A percentile compares a stretch with the other conserved stretches of the same genome.
Evolutionary conservation across 2,113 vertebrate genomes (phyloP).

Genomic region (Zapornia atra): DNA sequence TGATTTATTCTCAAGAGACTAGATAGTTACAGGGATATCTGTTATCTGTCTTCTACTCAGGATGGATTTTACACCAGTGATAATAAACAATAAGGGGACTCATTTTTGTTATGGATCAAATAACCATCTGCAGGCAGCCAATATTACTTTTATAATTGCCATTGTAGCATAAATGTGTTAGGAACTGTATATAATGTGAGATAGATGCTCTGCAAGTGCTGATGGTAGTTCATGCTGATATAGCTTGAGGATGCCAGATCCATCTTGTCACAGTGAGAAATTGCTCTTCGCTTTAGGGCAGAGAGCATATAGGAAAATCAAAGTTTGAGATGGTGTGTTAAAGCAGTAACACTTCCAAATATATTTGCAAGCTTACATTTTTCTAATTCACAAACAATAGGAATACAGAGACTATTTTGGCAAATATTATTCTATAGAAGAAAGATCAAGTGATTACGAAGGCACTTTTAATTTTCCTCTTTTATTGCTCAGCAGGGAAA

Average conservation of each 20-base stretch:
- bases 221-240: conserved; percentile 4
- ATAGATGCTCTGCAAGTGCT: conserved; percentile 39
- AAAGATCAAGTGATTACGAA: conserved; percentile 30
- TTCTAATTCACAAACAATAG: conserved; percentile 22
- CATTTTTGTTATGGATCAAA: conserved; percentile 39
- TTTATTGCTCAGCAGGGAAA: conserved; percentile 51
- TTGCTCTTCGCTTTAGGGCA: not conserved
- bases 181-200: conserved; percentile 27
- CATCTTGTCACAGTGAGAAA: conserved; percentile 13
- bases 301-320: not conserved
- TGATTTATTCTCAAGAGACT: conserved; percentile 10
- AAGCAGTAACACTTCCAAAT: conserved; percentile 13
- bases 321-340: not conserved
- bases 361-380: not conserved
- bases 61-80: conserved; percentile 1
- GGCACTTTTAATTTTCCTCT: conserved; percentile 22
- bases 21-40: conserved; percentile 5
- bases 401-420: conserved; percentile 22
- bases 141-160: not conserved
- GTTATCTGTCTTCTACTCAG: conserved; percentile 34
- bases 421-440: conserved; percentile 48
- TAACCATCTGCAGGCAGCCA: conserved; percentile 24
- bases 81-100: conserved; percentile 25
- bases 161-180: not conserved
- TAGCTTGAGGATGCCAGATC: not conserved